Base-by-base conservation (phyloP, 2,797 vertebrate genomes). In the Sternarchorhynchus goeldii region DNA sequence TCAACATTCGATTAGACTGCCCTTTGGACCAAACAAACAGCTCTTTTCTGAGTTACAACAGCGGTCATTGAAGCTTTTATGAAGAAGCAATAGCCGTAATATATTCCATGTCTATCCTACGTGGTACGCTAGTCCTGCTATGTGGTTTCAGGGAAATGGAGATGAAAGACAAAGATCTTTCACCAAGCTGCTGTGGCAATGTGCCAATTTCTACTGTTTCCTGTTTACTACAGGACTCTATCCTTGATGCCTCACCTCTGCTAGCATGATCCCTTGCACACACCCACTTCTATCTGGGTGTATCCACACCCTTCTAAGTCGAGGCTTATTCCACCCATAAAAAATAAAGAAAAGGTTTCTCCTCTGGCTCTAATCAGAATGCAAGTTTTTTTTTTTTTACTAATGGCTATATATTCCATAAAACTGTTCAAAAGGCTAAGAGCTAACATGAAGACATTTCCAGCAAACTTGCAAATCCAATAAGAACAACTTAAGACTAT, bases 141-240 rank as follows among this genome's bases (percentile, higher is more conserved):
- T 64, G 16, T 17, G 21, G 63, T 62, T 53, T 74, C 50, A 77
- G 78, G 45, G 79, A 84, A 80, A 55, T 68, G 21, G 57, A 75
- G 68, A 74, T 57, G 14, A 12, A 85, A 66, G 75, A 78, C 58
- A 65, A 59, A 78, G 76, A 76, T 55, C 76, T 73, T 67, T 50
- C 7, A 31, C 45, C 25, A 14, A 50, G 62, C 56, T 45, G 17
- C 68, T 74, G 25, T 34, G 71, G 53, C 59, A 45, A 41, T 75
- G 68, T 62, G 63, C 74, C 58, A 25, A 68, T 84, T 75, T 80
- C 69, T 62, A 81, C 70, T 62, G 84, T 82, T 89, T 89, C 87
- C 87, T 85, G 83, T 88, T 86, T 85, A 83, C 82, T 32, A 75
- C 17, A 25, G 7, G 63, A 70, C 76, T 32, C 73, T 70, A 67